Base-by-base conservation (phyloP, 1,140 invertebrate species). In the Eupeodes corollae region DNA sequence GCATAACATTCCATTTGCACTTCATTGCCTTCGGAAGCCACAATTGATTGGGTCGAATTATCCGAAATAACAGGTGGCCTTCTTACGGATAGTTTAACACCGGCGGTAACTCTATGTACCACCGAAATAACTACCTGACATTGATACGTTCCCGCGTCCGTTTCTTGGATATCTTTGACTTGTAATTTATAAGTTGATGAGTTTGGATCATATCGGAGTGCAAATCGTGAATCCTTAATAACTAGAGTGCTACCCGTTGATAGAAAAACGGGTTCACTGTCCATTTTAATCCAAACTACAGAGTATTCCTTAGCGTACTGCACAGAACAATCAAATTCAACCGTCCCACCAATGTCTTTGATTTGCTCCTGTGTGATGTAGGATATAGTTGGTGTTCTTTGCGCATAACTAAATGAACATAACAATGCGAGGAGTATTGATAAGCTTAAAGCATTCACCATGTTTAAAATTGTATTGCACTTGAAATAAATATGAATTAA, bases 91-190 rank as follows among this genome's bases (percentile, higher is more conserved):
- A 93, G 70, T 54, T 87, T 81, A 6, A 92, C 88, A 67, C 88
- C 80, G 8, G 88, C 90, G 1, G 80, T 79, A 9, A 92, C 82
- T 63, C 80, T 82, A 61, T 82, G 91, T 35, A 73, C 84, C 0
- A 86, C 63, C 0, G 84, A 82, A 45, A 91, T 83, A 6, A 91
- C 67, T 18, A 94, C 82, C 69, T 91, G 84, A 57, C 91, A 95
- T 46, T 84, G 79, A 64, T 94, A 94, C 54, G 75, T 79, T 18
- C 88, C 91, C 1, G 87, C 87, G 68, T 95, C 91, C 0, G 87
- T 91, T 70, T 95, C 91, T 75, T 94, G 90, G 44, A 94, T 89
- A 60, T 94, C 90, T 70, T 89, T 91, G n/a, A 94, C 85, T 80
- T 88, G 86, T 39, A 91, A 69, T 21, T 82, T 83, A 56, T 86